phyloP scores from a whole-genome alignment of 53 echinoderm and acorn worm species.

The Glandiceps talaboti region DNA sequence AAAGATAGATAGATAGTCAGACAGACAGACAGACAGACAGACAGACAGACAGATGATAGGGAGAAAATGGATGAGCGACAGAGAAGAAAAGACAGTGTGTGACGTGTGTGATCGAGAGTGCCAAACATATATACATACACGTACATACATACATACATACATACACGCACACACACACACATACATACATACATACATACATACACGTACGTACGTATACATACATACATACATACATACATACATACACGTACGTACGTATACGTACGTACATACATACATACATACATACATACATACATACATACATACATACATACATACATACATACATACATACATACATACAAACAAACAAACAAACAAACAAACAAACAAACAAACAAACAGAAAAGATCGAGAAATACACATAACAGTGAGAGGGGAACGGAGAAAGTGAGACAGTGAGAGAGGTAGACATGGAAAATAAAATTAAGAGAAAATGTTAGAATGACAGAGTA shows the following conservation, averaged over 20 bases:
- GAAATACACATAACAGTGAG: not conserved
- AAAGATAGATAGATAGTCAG: not conserved
- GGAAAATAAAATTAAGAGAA: no score
- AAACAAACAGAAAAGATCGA: not conserved
- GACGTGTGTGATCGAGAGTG: not conserved
- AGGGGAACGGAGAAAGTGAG: not conserved
- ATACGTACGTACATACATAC: conserved; percentile 4
- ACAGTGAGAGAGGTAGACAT: not conserved
- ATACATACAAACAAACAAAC: not conserved
- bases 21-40: not conserved
- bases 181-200: not conserved
- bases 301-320: conserved; percentile 15
- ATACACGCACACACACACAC: not conserved
- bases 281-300: conserved; percentile 15
- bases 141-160: not conserved
- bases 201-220: not conserved
- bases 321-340: conserved; percentile 14
- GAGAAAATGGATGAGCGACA: not conserved
- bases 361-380: not conserved
- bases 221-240: conserved; percentile 7
- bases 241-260: conserved; percentile 7
- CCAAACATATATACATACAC: no score
- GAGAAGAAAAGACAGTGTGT: not conserved
- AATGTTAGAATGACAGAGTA: not conserved
- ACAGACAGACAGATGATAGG: not conserved